phyloP scores from a whole-genome alignment of 2,888 invertebrate species.

The Merodon equestris region DNA sequence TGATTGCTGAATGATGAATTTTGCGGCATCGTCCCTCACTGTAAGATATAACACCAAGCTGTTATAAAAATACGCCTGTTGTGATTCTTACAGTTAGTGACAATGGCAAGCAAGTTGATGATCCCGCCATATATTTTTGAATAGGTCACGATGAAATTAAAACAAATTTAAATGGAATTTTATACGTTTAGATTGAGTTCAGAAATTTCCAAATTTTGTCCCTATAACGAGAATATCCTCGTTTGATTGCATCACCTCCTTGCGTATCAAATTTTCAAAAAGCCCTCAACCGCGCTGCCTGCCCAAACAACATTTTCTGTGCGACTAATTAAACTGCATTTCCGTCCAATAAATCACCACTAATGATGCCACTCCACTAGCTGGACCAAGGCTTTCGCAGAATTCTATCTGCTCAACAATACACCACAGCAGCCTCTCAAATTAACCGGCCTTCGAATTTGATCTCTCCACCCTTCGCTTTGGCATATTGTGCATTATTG shows the following conservation, averaged over 20 bases:
- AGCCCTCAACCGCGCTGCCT: too few relatives aligned
- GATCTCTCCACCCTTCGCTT: neutral
- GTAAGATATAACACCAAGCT: conserved; percentile 99
- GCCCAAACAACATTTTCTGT: too few relatives aligned
- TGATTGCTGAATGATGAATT: conserved; percentile 37
- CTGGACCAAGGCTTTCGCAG: neutral
- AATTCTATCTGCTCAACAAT: neutral
- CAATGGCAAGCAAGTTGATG: conserved; percentile 70
- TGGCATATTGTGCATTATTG: neutral
- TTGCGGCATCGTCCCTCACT: conserved; percentile 86
- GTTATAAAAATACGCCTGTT: conserved; percentile 87
- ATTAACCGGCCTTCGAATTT: conserved; percentile 4
- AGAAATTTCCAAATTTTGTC: too few relatives aligned
- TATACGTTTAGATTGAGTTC: too few relatives aligned
- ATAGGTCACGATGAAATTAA: too few relatives aligned
- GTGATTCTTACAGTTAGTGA: conserved; percentile 95
- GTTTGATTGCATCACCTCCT: too few relatives aligned
- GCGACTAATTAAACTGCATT: too few relatives aligned
- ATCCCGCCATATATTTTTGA: too few relatives aligned
- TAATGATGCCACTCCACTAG: conserved; percentile 1
- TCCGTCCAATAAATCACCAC: neutral
- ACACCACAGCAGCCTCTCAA: neutral
- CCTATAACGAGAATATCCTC: too few relatives aligned
- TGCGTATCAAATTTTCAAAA: too few relatives aligned
- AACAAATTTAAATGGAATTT: too few relatives aligned